Base-by-base conservation (phyloP, 2,113 vertebrate genomes). In the Megaleporinus macrocephalus region DNA sequence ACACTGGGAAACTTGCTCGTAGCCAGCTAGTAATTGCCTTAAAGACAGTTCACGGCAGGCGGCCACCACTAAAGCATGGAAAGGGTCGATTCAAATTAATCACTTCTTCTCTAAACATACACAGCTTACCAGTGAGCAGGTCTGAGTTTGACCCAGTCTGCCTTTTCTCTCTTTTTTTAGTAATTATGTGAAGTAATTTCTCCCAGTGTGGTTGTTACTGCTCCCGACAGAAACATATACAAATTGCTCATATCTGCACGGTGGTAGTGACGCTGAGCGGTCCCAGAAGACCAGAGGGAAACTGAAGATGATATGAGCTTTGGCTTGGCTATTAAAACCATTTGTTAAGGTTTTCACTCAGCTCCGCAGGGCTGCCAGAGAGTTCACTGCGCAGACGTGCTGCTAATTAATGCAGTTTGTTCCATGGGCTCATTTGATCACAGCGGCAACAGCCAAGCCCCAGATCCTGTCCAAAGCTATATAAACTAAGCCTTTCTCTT, bases 221-320 rank as follows among this genome's bases (percentile, higher is more conserved):
- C 88, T 93, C 93, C 90, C 91, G 83, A 85, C 80, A 89, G 91
- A 91, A 88, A 78, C 88, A 89, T 91, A 91, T 90, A 93, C 90
- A 93, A 93, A 93, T 93, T 91, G 92, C 89, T 92, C 88, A 90
- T 92, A 92, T 94, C 92, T 93, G 91, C 90, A 90, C 88, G 84
- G 90, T 90, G 91, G 92, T 92, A 89, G 87, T 89, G 91, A 89
- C 86, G 30, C 78, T 84, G 88, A 89, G 85, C 84, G 83, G 85
- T 89, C 93, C 88, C 91, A 57, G 57, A 61, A 69, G 83, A 63
- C 84, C 84, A 91, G 91, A 88, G 86, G 84, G 84, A 78, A 84
- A 86, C 88, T 90, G 89, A 88, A 89, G 89, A 90, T 93, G 90
- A 91, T 92, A 89, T 90, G 91, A 89, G 78, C 78, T 81, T 81